These are phyloP conservation scores for Luidia sarsii DNA, from an alignment of 53 echinoderm and acorn worm genomes.

Conservation along the genomic window DNA sequence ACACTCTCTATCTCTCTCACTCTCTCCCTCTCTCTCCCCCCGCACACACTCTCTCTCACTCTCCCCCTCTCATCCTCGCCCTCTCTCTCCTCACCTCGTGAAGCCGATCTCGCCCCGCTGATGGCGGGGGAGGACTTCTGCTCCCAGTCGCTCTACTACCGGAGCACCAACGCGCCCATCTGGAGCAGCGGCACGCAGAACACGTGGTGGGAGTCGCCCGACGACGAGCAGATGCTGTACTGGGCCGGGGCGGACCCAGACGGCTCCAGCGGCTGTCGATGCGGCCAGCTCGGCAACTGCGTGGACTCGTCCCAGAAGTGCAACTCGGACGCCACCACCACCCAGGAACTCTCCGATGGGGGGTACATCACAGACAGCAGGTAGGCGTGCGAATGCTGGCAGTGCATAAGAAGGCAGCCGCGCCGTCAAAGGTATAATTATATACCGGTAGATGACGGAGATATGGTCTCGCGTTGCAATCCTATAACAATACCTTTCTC, in stretches of 20 bases:
- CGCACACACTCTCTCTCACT: no score
- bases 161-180: slow-evolving; percentile 14
- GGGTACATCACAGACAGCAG: slow-evolving; percentile 11
- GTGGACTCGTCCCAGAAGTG: neutral
- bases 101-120: slow-evolving; percentile 25
- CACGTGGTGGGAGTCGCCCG: slow-evolving; percentile 38
- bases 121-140: slow-evolving; percentile 1
- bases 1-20: no score
- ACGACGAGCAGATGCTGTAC: slow-evolving; percentile 36
- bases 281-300: slow-evolving; percentile 29
- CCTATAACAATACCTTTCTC: no score
- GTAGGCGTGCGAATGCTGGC: neutral
- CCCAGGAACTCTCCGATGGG: neutral
- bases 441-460: no score
- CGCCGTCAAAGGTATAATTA: no score
- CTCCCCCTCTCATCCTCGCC: no score
- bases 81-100: no score
- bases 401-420: no score
- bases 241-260: slow-evolving; percentile 49
- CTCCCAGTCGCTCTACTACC: slow-evolving; percentile 48
- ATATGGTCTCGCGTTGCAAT: no score
- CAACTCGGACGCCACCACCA: neutral
- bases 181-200: neutral
- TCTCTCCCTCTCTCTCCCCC: no score
- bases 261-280: slow-evolving; percentile 41